These are phyloP conservation scores for Anastatus disparis DNA, from an alignment of 1,140 invertebrate species.

Conservation along the genomic window DNA sequence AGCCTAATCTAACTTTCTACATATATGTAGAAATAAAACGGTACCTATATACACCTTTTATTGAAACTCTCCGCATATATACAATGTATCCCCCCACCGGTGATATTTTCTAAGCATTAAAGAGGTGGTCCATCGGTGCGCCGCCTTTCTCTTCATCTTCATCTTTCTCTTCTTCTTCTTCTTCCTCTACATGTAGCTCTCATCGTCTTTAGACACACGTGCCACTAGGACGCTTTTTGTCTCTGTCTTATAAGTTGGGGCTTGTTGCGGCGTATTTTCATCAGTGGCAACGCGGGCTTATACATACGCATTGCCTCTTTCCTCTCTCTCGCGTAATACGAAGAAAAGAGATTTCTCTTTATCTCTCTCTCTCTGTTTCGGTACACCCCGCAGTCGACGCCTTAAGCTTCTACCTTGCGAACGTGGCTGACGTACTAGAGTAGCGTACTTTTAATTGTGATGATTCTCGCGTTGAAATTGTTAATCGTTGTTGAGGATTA, in stretches of 20 bases:
- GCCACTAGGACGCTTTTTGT: too few species aligned
- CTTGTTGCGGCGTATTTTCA: not conserved
- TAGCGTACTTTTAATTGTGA: too few species aligned
- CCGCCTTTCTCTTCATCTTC: constrained; percentile 10
- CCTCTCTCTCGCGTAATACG: not conserved
- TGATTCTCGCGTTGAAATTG: too few species aligned
- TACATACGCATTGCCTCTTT: constrained; percentile 3
- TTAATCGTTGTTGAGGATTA: too few species aligned
- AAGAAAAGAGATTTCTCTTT: too few species aligned
- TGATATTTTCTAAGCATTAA: not conserved
- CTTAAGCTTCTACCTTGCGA: constrained; percentile 11
- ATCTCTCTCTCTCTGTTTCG: not conserved
- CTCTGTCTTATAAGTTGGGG: too few species aligned
- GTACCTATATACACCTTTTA: too few species aligned
- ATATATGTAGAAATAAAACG: too few species aligned
- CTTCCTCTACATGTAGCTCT: not conserved
- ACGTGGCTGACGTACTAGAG: too few species aligned
- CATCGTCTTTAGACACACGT: too few species aligned
- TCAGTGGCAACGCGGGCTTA: not conserved
- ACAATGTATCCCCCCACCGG: not conserved
- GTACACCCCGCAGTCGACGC: not conserved
- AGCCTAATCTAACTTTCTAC: too few species aligned
- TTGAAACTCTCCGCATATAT: too few species aligned
- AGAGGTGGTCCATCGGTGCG: constrained; percentile 38
- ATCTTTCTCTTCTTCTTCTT: constrained; percentile 2